Evolutionary conservation across 2,888 invertebrate genomes (phyloP).

Genomic region (Polia nebulosa): DNA sequence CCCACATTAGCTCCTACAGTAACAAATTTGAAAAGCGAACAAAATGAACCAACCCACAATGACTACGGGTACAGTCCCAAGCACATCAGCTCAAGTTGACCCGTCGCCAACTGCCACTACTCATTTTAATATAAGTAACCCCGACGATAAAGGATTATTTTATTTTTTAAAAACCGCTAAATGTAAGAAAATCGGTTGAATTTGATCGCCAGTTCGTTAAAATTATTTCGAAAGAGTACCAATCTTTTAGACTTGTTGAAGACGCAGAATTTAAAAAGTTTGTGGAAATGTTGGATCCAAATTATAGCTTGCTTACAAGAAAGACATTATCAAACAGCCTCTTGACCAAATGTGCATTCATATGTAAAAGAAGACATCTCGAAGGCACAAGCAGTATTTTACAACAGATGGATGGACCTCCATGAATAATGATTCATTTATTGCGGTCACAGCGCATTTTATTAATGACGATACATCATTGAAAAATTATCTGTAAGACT

Average conservation of each 20-base stretch:
- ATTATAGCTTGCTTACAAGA: constrained; percentile 9
- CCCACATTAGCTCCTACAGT: not conserved
- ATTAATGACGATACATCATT: not conserved
- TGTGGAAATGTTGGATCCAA: constrained; percentile 13
- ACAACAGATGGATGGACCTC: constrained; percentile 3
- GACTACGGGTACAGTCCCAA: constrained; percentile 14
- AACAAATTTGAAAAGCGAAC: not conserved
- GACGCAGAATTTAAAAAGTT: not conserved
- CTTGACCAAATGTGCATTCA: constrained; percentile 2
- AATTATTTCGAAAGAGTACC: constrained; percentile 5
- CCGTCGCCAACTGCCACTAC: not conserved
- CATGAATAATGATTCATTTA: not conserved
- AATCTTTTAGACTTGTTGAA: constrained; percentile 9
- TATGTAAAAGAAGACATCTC: constrained; percentile 1
- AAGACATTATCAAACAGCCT: constrained; percentile 11
- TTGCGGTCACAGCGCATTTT: constrained; percentile 5
- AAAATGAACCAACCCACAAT: constrained; percentile 6
- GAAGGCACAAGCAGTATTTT: constrained; percentile 1
- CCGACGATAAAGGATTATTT: not conserved
- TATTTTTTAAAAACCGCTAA: not conserved
- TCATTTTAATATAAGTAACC: constrained; percentile 6
- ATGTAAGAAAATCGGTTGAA: constrained; percentile 10
- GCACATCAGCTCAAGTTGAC: constrained; percentile 14
- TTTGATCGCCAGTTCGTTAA: constrained; percentile 17
- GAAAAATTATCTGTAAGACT: constrained; percentile 12